Conservation (phyloP, 2,113 vertebrate genomes). For the Crotophaga sulcirostris region DNA sequence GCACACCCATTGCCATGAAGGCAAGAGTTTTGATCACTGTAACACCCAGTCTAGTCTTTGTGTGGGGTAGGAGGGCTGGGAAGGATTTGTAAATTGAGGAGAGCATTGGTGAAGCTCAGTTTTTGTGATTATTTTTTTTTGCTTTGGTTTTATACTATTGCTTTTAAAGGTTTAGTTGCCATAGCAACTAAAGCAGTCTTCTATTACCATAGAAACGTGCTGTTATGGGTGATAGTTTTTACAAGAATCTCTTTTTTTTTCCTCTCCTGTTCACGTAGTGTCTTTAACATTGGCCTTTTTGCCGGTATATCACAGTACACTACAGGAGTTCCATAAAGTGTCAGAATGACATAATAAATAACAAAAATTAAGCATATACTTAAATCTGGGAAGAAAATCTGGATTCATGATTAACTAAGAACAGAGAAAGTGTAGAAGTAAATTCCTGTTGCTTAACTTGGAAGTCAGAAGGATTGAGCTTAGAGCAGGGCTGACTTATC, state of each 20-base stretch:
- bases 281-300: conserved; percentile 13
- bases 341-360: not conserved
- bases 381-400: not conserved
- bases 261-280: rapidly evolving
- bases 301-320: not conserved
- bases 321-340: not conserved
- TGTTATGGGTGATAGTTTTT: conserved; percentile 49
- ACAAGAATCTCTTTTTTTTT: not conserved
- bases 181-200: conserved; percentile 58
- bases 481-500: not conserved
- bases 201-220: conserved; percentile 59
- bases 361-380: not conserved
- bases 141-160: conserved; percentile 40
- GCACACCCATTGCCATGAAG: not conserved
- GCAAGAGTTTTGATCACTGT: not conserved
- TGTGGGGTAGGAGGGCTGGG: not conserved
- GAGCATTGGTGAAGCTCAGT: not conserved
- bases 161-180: conserved; percentile 63
- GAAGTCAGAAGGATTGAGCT: not conserved
- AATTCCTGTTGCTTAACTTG: not conserved
- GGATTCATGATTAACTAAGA: not conserved
- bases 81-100: not conserved
- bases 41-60: not conserved
- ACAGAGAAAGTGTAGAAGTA: not conserved
- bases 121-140: not conserved